Conservation (phyloP, 2,797 vertebrate genomes). For the Eospalax fontanierii region DNA sequence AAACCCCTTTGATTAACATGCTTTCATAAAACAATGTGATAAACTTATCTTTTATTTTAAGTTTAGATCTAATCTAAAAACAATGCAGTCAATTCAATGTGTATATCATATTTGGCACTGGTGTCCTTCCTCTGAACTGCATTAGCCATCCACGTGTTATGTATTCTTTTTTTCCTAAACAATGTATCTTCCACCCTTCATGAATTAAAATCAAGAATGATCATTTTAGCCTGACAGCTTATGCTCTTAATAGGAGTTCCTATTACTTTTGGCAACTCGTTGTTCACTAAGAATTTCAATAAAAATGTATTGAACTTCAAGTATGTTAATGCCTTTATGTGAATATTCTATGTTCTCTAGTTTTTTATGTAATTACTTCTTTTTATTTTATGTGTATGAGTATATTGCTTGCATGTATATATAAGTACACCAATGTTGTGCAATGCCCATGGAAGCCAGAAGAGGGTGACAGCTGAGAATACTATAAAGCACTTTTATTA, state of each 20-base stretch:
- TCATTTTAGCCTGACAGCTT: background rate
- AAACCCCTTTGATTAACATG: constrained; percentile 15
- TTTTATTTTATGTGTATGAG: too few species aligned
- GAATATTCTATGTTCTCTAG: background rate
- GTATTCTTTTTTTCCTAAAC: background rate
- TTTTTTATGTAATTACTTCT: too few species aligned
- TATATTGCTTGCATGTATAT: too few species aligned
- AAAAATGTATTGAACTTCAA: background rate
- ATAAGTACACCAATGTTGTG: too few species aligned
- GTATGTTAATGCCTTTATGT: background rate
- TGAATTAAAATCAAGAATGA: constrained; percentile 1
- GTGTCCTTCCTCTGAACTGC: background rate
- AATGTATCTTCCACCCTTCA: background rate
- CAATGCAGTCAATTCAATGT: background rate
- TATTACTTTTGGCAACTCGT: constrained; percentile 29
- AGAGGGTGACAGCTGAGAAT: constrained; percentile 32
- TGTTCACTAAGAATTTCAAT: constrained; percentile 41
- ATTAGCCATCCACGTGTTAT: background rate
- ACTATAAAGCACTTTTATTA: constrained; percentile 11
- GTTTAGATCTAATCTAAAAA: constrained; percentile 31
- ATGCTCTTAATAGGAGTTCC: background rate
- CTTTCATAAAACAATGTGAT: constrained; percentile 41
- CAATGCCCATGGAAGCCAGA: too few species aligned
- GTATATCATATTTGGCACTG: background rate
- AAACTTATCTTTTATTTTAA: background rate